Percentiles rank a stretch among this genome's conserved stretches.
These are phyloP conservation scores for Campoletis raptor DNA, from an alignment of 2,888 invertebrate genomes.

Conservation along the genomic window DNA sequence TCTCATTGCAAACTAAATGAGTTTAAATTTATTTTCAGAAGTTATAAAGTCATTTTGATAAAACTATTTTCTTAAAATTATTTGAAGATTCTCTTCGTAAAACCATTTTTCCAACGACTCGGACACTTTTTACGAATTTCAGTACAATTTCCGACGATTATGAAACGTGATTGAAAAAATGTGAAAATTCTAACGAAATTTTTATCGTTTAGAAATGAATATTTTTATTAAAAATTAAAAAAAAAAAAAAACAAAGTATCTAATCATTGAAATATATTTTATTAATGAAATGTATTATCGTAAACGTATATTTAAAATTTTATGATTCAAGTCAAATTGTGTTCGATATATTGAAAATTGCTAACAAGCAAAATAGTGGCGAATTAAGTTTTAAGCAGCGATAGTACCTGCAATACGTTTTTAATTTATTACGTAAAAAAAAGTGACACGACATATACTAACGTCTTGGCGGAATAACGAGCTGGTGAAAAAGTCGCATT, in stretches of 20 bases:
- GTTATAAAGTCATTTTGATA: background rate
- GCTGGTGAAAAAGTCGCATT: conserved; percentile 70
- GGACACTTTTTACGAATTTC: background rate
- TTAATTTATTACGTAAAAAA: background rate
- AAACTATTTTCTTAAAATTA: background rate
- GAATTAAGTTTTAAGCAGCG: background rate
- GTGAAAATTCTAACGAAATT: no score
- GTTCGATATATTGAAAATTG: background rate
- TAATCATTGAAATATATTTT: background rate
- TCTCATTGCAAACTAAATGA: background rate
- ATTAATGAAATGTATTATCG: background rate
- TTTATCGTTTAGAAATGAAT: no score
- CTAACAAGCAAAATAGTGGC: no score
- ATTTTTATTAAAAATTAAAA: background rate
- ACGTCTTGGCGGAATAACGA: conserved; percentile 63
- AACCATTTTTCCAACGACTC: background rate
- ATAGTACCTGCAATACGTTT: background rate
- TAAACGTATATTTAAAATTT: background rate
- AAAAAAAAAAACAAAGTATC: background rate
- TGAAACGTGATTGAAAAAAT: no score
- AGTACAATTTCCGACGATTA: no score
- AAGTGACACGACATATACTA: conserved; percentile 37
- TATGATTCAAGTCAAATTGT: background rate
- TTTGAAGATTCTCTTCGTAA: background rate
- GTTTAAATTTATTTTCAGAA: background rate